phyloP scores from a whole-genome alignment of 2,797 vertebrate genomes.

The Enteromius treurensis region DNA sequence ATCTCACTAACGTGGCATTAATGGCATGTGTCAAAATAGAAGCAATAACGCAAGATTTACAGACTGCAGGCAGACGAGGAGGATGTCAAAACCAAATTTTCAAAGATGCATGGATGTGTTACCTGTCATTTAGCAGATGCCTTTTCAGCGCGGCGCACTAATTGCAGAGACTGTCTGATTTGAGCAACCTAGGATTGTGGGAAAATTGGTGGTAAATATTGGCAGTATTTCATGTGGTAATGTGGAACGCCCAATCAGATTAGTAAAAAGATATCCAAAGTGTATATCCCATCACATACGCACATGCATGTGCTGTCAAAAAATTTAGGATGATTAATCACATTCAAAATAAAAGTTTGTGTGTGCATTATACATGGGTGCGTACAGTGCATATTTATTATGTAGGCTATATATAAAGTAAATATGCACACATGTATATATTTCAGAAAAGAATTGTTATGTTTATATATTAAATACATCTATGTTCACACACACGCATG shows the following conservation, averaged over 20 bases:
- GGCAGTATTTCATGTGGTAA: neutral
- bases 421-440: too few relatives aligned
- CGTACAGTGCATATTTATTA: too few relatives aligned
- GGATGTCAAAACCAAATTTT: conserved; percentile 38
- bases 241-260: neutral
- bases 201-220: conserved; percentile 19
- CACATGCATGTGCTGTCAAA: too few relatives aligned
- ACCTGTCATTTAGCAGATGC: conserved; percentile 34
- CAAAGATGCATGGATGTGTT: conserved; percentile 7
- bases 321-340: too few relatives aligned
- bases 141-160: neutral
- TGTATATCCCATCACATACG: too few relatives aligned
- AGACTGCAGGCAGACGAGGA: conserved; percentile 29
- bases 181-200: conserved; percentile 34
- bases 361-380: too few relatives aligned
- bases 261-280: too few relatives aligned
- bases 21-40: conserved; percentile 35
- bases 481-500: too few relatives aligned
- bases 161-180: conserved; percentile 26
- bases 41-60: conserved; percentile 20
- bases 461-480: too few relatives aligned
- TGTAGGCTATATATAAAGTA: too few relatives aligned
- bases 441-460: too few relatives aligned
- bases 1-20: conserved; percentile 30
- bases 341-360: too few relatives aligned